Base-by-base conservation (phyloP, 2,888 invertebrate species). In the Dynastes hyllus region DNA sequence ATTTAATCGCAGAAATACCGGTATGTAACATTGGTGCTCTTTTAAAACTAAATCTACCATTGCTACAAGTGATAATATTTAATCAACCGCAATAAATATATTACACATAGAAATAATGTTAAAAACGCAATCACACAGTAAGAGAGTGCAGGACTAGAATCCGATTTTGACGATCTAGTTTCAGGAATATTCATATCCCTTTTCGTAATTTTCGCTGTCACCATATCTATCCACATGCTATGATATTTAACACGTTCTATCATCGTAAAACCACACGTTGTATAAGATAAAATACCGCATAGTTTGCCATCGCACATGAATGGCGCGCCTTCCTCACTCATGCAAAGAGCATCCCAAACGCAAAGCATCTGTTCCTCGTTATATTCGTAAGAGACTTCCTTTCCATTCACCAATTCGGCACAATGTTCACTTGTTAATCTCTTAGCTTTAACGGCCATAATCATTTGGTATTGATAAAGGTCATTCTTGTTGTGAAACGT, bases 261-360 rank as follows among this genome's bases (percentile, higher is more conserved):
- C 9, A 58, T 58, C 6, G 58, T 73, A 37, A 45, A 37, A 4
- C 58, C 9, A 40, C 58, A 58, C 11, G 58, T 53, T 9, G 58
- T 73, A 6, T 58, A 73, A n/a, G 73, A 73, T 40, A 73, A 11
- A 0, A 73, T 13, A 9, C 73, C 73, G 16, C 16, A 73, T 8
- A 73, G 40, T 8, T 22, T 40, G 16, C 73, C 73, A 22, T 73
- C 58, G 27, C 73, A 73, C 13, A 73, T 40, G 3, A 73, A 58
- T 1, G 73, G 73, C 16, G 73, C 73, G 1, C 73, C 73, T 8
- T 73, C 55, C 9, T 73, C 73, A 6, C n/a, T 61, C 58, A 73
- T 16, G 40, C 73, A 58, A n/a, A 73, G 58, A 9, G 73, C 73
- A 9, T 73, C 73, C 73, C 37, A 40, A 58, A 73, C 40, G 37